phyloP scores from a whole-genome alignment of 2,888 invertebrate genomes.

The Plebejus anna region DNA sequence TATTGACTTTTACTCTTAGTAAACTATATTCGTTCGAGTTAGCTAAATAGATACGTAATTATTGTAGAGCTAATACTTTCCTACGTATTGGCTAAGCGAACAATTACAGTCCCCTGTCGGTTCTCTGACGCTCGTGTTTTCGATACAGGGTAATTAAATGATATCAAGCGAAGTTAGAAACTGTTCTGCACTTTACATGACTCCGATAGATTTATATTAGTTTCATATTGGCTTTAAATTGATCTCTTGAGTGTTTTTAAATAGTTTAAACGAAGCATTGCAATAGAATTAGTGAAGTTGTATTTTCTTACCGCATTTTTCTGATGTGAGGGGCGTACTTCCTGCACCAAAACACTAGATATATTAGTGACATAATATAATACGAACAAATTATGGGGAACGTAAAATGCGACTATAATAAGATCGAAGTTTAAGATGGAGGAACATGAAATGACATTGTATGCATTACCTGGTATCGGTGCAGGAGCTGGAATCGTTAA shows the following conservation, averaged over 20 bases:
- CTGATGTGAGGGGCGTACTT: neutral
- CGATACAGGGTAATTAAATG: neutral
- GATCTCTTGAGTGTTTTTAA: slow-evolving; percentile 5
- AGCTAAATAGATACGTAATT: no score
- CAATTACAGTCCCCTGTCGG: neutral
- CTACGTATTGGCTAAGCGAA: neutral
- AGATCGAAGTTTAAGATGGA: neutral
- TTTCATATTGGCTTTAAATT: neutral
- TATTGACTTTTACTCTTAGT: neutral
- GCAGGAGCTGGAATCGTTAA: slow-evolving; percentile 2
- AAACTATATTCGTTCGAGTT: no score
- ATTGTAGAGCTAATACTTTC: no score
- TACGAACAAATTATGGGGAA: neutral
- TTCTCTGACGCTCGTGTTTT: neutral
- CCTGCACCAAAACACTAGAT: neutral
- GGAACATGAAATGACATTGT: slow-evolving; percentile 24
- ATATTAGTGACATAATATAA: neutral
- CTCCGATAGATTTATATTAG: neutral
- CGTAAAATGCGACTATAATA: neutral
- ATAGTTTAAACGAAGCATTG: neutral
- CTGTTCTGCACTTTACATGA: neutral
- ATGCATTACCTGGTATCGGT: neutral
- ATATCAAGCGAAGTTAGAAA: neutral
- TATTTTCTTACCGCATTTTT: neutral
- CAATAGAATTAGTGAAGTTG: neutral